These are phyloP conservation scores for Cettia cetti DNA, from an alignment of 2,113 vertebrate genomes.

Conservation along the genomic window DNA sequence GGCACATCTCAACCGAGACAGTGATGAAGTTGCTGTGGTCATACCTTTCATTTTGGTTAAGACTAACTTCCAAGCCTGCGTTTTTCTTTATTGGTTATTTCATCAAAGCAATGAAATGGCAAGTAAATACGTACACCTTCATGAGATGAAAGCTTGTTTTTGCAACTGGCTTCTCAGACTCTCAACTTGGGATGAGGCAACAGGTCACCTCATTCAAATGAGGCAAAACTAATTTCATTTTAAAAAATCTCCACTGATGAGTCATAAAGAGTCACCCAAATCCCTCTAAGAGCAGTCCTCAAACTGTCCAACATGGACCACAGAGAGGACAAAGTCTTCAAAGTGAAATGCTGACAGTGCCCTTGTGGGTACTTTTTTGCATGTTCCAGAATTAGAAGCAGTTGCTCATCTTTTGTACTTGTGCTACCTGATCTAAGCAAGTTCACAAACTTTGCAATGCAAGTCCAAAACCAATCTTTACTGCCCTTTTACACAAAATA, in stretches of 20 bases:
- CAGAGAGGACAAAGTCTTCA: background rate
- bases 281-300: background rate
- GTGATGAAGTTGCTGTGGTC: background rate
- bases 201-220: background rate
- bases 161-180: background rate
- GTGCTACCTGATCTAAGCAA: background rate
- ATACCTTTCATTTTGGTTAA: background rate
- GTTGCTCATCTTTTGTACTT: background rate
- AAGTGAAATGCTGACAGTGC: background rate
- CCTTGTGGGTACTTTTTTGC: background rate
- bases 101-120: background rate
- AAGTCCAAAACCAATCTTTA: background rate
- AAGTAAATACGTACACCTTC: background rate
- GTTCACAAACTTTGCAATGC: background rate
- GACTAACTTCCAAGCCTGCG: background rate
- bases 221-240: constrained; percentile 17
- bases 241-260: background rate
- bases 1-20: background rate
- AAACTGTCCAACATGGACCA: background rate
- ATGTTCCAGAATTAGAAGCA: background rate
- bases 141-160: background rate
- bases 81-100: background rate
- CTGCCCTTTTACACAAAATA: background rate
- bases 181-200: background rate
- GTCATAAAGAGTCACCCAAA: background rate